Percentiles rank a stretch among this genome's conserved stretches.
These are phyloP conservation scores for Avahi laniger DNA, from an alignment of 2,797 vertebrate genomes.

Conservation along the genomic window DNA sequence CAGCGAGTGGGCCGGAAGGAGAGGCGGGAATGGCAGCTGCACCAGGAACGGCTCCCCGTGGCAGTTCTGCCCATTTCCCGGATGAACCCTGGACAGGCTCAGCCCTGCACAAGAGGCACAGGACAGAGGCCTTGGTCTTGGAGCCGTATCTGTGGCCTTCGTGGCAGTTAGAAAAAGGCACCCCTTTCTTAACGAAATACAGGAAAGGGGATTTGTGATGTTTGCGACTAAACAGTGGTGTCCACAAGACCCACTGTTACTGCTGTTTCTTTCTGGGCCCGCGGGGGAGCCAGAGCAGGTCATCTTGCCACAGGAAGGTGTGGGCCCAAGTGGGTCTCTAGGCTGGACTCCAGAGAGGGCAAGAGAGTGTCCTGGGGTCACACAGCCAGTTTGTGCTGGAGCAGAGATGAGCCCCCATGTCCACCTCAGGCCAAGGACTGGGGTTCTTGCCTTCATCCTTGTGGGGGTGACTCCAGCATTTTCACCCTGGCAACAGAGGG, in stretches of 20 bases:
- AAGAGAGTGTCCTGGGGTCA: not conserved
- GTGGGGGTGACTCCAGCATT: too few relatives aligned
- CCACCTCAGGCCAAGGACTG: not conserved
- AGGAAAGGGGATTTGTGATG: not conserved
- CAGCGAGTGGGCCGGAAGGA: not conserved
- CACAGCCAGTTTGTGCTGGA: not conserved
- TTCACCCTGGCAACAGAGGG: not conserved
- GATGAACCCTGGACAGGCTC: not conserved
- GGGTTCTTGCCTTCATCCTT: not conserved
- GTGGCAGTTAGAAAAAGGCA: not conserved
- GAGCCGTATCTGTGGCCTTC: not conserved
- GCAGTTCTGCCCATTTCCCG: not conserved
- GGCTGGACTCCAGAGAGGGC: not conserved
- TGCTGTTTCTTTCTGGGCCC: not conserved
- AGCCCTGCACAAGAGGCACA: accelerated
- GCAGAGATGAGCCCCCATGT: accelerated
- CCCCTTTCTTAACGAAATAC: not conserved
- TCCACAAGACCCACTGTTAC: not conserved
- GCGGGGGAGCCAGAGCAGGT: not conserved
- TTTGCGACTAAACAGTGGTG: accelerated
- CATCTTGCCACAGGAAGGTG: not conserved
- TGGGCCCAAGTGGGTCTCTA: not conserved
- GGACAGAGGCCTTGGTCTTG: not conserved
- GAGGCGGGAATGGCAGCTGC: not conserved
- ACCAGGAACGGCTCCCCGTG: accelerated